Evolutionary conservation across 2,113 vertebrate genomes (phyloP), one percentile per base, ranked within the genome.

Genomic region (Perccottus glenii): DNA sequence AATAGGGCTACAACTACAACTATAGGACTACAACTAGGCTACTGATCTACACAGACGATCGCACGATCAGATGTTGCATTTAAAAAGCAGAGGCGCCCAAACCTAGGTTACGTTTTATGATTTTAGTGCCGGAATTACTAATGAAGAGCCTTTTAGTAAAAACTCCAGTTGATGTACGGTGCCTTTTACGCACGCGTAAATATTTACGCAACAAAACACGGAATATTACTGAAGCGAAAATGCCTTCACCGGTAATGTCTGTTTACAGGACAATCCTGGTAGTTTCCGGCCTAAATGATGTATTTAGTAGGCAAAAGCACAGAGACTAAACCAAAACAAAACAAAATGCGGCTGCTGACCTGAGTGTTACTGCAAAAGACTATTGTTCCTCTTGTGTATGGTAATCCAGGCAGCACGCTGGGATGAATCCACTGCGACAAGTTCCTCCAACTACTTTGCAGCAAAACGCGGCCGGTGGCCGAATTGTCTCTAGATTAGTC

Each of bases 371-470:
- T 81, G 83, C 72, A 60, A 81, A 60, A 70, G 80, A 88, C 86
- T 87, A 87, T 89, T 85, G 85, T 90, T 88, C 86, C 84, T 70
- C 70, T 82, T 47, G 70, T 59, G 75, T 82, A 19, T 64, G 80
- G 62, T 84, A 83, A 87, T 89, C 86, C 87, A 27, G 73, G 73
- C 82, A 32, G 76, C 82, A 61, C 80, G 71, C 53, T 64, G 83
- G 70, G 78, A 63, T 64, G 60, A 62, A 84, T 70, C 86, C 90
- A 89, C 89, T 91, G 90, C 89, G 90, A 89, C 90, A 90, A 90
- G 80, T 90, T 89, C 80, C 52, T 55, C 63, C 77, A 88, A 87
- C 81, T 83, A 84, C 75, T 88, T 87, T 67, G 48, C 75, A 11
- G 47, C 49, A 58, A 79, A 79, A 83, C 44, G 48, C 67, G 56